Evolutionary conservation across 2,797 vertebrate species (phyloP).

Genomic region (Sitta carolinensis): DNA sequence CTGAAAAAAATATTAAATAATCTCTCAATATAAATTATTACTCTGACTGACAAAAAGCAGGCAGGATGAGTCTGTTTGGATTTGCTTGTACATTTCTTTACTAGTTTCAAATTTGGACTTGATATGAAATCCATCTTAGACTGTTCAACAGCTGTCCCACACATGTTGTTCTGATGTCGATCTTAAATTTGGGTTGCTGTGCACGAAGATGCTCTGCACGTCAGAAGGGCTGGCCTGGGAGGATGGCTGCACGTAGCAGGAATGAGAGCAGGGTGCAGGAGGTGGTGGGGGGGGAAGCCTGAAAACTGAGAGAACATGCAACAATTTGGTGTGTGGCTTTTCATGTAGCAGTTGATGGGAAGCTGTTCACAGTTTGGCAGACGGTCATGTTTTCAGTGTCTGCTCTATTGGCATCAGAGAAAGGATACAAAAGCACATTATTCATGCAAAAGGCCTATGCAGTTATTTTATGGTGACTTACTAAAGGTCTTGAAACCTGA

Average conservation of each 20-base stretch:
- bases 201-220: background rate
- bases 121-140: background rate
- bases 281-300: background rate
- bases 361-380: conserved; percentile 68
- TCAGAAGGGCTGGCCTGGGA: background rate
- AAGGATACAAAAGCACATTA: conserved; percentile 74
- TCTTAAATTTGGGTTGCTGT: background rate
- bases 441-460: conserved; percentile 79
- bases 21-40: background rate
- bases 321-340: conserved; percentile 23
- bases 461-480: conserved; percentile 82
- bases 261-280: background rate
- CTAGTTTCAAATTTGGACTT: background rate
- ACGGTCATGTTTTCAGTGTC: conserved; percentile 60
- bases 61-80: background rate
- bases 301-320: background rate
- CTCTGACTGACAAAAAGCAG: background rate
- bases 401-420: conserved; percentile 74
- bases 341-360: conserved; percentile 42
- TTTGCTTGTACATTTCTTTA: background rate
- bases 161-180: background rate
- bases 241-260: background rate
- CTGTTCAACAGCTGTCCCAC: background rate
- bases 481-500: conserved; percentile 82
- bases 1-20: background rate